Evolutionary conservation across 2,888 invertebrate species (phyloP), one percentile per base, ranked within the genome.

Genomic region (Ophion ventricosus): DNA sequence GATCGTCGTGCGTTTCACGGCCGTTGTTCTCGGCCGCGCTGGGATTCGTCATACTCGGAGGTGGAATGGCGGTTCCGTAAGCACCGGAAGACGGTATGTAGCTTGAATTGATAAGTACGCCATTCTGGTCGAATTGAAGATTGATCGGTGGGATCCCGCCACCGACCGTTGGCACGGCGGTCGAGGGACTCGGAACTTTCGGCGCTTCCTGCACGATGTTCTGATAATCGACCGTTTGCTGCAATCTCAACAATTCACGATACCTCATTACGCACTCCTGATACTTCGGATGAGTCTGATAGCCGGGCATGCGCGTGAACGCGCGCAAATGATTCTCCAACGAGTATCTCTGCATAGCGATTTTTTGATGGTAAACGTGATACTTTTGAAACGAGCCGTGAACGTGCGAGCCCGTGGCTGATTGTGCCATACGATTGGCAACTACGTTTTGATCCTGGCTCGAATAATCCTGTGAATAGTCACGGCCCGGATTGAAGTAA

Each of bases 51-150:
- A 20, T 40, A 35, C 17, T 57, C n/a, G 56, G 57, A 7, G 35
- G 20, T 10, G 23, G 14, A 35, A 66, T 57, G 57, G 35, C 57
- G n/a, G 10, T 3, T 29, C n/a, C 59, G n/a, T 59, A 77, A 8
- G 25, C 23, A 17, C 64, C 66, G 20, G 76, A 25, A 23, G 29
- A 20, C 0, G 91, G 85, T 2, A 91, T 83, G 56, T 90, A 91
- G 67, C 85, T 92, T 0, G 93, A 90, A 80, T 93, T 93, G 7
- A 93, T 91, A n/a, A 93, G 69, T 35, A 92, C 87, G 0, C 93
- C 93, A 67, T 93, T 93, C 17, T 93, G 93, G 87, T 93, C 93
- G 23, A 93, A 93, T 76, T 93, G 93, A 4, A 93, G 84, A 86
- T 92, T 93, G 26, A 93, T 93, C 7, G 93, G 91, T 1, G 91